Conservation (phyloP, 1,140 invertebrate species). For the Kradibia gibbosae region DNA sequence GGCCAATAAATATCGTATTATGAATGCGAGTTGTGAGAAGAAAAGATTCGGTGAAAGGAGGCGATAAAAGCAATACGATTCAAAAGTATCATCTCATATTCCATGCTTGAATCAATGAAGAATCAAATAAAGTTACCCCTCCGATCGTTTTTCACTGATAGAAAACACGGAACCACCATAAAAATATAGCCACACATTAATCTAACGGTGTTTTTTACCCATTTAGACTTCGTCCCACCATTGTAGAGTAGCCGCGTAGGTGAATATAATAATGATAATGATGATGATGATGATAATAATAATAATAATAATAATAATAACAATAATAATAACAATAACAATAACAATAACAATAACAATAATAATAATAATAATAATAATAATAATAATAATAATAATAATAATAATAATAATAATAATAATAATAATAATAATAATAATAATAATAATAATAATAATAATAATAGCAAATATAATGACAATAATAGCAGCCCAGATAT, state of each 20-base stretch:
- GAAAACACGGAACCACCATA: neutral
- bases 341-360: too few relatives aligned
- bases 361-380: too few relatives aligned
- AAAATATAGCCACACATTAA: slow-evolving; percentile 29
- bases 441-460: too few relatives aligned
- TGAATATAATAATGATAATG: too few relatives aligned
- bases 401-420: too few relatives aligned
- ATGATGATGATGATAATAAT: too few relatives aligned
- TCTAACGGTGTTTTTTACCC: neutral
- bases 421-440: too few relatives aligned
- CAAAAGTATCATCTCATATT: neutral
- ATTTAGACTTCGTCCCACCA: neutral
- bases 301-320: too few relatives aligned
- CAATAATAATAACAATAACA: too few relatives aligned
- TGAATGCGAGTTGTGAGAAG: neutral
- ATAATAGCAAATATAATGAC: neutral
- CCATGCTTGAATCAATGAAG: neutral
- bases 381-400: too few relatives aligned
- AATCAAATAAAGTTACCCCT: neutral
- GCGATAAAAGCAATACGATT: neutral
- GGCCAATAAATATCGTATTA: neutral
- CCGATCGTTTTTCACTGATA: slow-evolving; percentile 5
- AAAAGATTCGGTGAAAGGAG: neutral
- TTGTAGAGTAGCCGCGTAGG: neutral
- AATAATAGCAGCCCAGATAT: too few relatives aligned